A percentile compares a stretch with the other conserved stretches of the same genome.
These are phyloP conservation scores for Tenrec ecaudatus DNA, from an alignment of 2,113 vertebrate genomes.

Conservation along the genomic window DNA sequence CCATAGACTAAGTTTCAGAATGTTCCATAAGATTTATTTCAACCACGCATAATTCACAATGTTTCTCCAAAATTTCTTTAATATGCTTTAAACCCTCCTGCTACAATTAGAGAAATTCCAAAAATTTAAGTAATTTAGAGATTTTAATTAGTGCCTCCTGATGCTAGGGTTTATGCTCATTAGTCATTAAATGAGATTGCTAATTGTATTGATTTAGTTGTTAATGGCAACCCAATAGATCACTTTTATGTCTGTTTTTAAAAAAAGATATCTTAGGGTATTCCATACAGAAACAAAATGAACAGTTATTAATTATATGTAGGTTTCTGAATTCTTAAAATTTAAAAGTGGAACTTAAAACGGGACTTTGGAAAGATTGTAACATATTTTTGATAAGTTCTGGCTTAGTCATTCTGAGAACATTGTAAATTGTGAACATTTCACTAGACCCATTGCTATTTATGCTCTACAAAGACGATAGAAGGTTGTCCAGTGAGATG, in stretches of 20 bases:
- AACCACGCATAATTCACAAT: not conserved
- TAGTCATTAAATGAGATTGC: not conserved
- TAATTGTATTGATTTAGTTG: not conserved
- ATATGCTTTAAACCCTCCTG: not conserved
- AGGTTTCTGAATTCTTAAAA: constrained; percentile 51
- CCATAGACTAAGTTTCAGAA: not conserved
- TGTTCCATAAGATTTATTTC: not conserved
- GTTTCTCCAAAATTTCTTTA: not conserved
- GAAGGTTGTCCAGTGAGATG: not conserved
- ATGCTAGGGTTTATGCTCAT: not conserved
- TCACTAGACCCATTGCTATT: not conserved
- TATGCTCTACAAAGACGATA: not conserved
- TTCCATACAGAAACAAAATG: not conserved
- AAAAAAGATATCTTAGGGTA: not conserved
- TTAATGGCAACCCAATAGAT: not conserved
- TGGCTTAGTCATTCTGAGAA: not conserved
- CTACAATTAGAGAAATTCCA: not conserved
- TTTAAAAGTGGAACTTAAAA: not conserved
- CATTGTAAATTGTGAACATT: not conserved
- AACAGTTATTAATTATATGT: not conserved
- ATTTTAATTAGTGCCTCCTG: not conserved
- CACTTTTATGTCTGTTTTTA: not conserved
- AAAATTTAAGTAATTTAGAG: not conserved
- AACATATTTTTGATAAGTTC: constrained; percentile 19
- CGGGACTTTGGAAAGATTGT: not conserved